Conservation (phyloP, 2,113 vertebrate genomes). For the Pygoscelis adeliae region DNA sequence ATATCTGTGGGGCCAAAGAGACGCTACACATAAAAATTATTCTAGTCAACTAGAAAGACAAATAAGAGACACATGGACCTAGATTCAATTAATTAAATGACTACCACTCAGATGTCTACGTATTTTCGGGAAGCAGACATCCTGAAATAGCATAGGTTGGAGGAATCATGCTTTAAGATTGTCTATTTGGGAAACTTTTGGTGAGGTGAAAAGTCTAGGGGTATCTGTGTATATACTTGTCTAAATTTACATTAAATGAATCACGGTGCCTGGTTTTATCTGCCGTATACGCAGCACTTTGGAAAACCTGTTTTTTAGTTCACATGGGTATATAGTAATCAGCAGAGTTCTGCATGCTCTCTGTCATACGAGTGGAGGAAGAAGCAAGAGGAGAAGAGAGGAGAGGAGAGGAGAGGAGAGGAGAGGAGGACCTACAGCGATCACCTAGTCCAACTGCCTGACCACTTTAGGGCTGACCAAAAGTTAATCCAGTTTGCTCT, state of each 20-base stretch:
- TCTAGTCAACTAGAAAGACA: neutral
- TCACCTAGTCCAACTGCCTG: too few species aligned
- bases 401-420: neutral
- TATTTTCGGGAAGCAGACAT: neutral
- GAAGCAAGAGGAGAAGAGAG: too few species aligned
- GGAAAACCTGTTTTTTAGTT: neutral
- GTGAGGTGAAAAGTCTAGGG: neutral
- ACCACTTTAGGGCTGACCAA: too few species aligned
- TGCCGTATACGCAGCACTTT: neutral
- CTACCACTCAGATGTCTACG: neutral
- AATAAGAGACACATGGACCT: neutral
- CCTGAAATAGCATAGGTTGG: neutral
- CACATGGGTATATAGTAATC: neutral
- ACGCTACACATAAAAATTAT: neutral
- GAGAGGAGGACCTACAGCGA: too few species aligned
- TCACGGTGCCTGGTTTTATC: neutral
- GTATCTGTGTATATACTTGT: neutral
- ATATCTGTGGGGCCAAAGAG: neutral
- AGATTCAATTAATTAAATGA: neutral
- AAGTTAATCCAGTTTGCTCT: too few species aligned
- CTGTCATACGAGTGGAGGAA: rapidly evolving
- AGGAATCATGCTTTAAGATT: neutral
- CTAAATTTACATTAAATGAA: neutral
- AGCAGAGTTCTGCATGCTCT: neutral
- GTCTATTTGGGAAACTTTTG: neutral